Evolutionary conservation across 1,140 invertebrate species (phyloP), one percentile per base, ranked within the genome.

Genomic region (Scaptomyza pallida): DNA sequence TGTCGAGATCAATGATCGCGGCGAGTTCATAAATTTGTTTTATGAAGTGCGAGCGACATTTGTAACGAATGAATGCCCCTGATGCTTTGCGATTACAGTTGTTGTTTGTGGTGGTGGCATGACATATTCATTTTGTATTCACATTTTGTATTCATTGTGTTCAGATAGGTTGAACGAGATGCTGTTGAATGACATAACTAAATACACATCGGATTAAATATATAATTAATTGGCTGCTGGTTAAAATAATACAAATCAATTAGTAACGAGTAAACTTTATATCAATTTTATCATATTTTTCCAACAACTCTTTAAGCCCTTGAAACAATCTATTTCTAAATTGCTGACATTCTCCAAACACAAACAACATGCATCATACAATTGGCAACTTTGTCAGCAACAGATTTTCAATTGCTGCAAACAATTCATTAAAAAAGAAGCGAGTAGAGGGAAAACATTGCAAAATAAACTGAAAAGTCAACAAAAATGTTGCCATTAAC

Each of bases 21-120:
- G 63, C 78, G 67, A 88, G 82, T 88, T 88, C 82, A 88, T 88
- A 88, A 88, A 88, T 88, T 88, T 88, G 82, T 88, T 88, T 88
- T 88, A 88, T 88, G 82, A 88, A 88, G 82, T 88, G 82, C 82
- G 71, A 88, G 82, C 70, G 82, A 82, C 82, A 88, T 88, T 88
- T 88, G 82, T 88, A 88, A 88, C 82, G 82, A 88, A 78, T 81
- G 82, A 30, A 30, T 30, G 26, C 8, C 8, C 26, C 62, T n/a
- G 64, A 72, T 63, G 21, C 8, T 35, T 47, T 65, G 45, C 76
- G 82, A 88, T 88, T 86, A 81, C 50, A 61, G 74, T 44, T 56
- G 40, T 50, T n/a, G n/a, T n/a, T n/a, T n/a, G n/a, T n/a, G 19
- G 2, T 4, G 2, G 26, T 30, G 26, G 26, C 26, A 6, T 8